Conservation (phyloP, 2,113 vertebrate species). For the Oplegnathus fasciatus region DNA sequence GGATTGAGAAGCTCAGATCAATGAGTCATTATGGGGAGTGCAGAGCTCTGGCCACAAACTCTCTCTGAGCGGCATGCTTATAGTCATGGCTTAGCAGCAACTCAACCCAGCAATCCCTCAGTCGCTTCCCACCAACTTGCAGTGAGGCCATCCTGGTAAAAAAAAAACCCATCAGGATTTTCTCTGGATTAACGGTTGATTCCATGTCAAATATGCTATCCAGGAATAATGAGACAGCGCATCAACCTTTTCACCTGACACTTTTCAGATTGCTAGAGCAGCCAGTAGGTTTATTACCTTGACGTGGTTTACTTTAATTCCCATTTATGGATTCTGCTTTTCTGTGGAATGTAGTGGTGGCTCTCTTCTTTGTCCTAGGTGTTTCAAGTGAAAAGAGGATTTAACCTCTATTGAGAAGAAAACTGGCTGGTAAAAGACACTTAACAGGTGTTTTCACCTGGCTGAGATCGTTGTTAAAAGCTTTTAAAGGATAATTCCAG, state of each 20-base stretch:
- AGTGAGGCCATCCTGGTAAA: slow-evolving; percentile 27
- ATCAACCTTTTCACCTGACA: slow-evolving; percentile 58
- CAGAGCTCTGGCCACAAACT: slow-evolving; percentile 27
- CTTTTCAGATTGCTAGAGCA: slow-evolving; percentile 30
- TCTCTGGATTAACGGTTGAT: slow-evolving; percentile 69
- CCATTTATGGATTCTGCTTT: slow-evolving; percentile 50
- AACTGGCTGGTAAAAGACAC: not conserved
- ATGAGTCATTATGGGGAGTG: slow-evolving; percentile 74
- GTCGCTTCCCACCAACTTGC: slow-evolving; percentile 46
- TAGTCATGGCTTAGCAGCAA: slow-evolving; percentile 59
- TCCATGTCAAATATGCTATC: slow-evolving; percentile 71
- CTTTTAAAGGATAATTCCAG: not conserved
- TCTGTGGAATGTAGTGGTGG: slow-evolving; percentile 46
- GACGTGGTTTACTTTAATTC: slow-evolving; percentile 45
- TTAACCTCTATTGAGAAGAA: slow-evolving; percentile 27
- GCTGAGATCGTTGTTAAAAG: not conserved
- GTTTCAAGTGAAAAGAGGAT: slow-evolving; percentile 28
- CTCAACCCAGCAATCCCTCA: slow-evolving; percentile 47
- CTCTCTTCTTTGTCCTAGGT: slow-evolving; percentile 9
- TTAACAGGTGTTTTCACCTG: slow-evolving; percentile 22
- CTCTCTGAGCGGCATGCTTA: slow-evolving; percentile 38
- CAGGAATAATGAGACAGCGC: slow-evolving; percentile 64
- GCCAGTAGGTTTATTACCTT: slow-evolving; percentile 24
- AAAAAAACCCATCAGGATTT: slow-evolving; percentile 67
- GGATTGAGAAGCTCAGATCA: slow-evolving; percentile 76